A percentile compares a stretch with the other conserved stretches of the same genome.
Evolutionary conservation across 2,888 invertebrate species (phyloP).

Genomic region (Epinotia demarniana): DNA sequence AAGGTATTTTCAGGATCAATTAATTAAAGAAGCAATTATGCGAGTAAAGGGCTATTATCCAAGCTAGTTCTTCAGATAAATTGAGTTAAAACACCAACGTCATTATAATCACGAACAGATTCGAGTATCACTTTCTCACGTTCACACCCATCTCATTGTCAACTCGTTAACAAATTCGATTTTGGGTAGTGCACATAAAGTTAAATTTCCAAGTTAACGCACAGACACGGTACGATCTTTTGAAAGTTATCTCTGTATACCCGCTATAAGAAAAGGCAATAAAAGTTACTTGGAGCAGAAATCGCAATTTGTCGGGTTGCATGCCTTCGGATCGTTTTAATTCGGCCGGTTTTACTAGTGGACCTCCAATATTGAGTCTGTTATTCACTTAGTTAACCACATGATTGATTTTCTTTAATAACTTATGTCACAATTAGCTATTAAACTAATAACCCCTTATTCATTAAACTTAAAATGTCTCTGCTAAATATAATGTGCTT

Average conservation of each 20-base stretch:
- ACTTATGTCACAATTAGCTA: too few relatives aligned
- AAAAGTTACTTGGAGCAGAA: conserved; percentile 73
- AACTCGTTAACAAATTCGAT: background rate
- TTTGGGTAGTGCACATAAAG: background rate
- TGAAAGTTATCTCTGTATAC: background rate
- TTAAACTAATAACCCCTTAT: too few relatives aligned
- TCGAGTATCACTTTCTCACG: background rate
- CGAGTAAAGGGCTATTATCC: background rate
- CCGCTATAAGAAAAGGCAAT: conserved; percentile 64
- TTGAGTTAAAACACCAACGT: conserved; percentile 18
- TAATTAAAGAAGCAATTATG: conserved; percentile 1
- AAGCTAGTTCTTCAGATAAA: conserved; percentile 15
- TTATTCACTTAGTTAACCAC: background rate
- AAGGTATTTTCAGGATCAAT: background rate
- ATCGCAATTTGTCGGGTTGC: conserved; percentile 67
- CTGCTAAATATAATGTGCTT: too few relatives aligned
- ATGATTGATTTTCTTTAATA: background rate
- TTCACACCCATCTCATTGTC: background rate
- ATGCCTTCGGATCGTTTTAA: conserved; percentile 55
- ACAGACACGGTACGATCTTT: background rate
- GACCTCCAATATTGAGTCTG: background rate
- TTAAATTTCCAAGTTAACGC: background rate
- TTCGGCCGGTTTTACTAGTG: conserved; percentile 3
- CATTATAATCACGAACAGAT: conserved; percentile 11
- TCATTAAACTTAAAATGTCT: too few relatives aligned